These are phyloP conservation scores for Enoplosus armatus DNA, from an alignment of 2,797 vertebrate species.

Conservation along the genomic window DNA sequence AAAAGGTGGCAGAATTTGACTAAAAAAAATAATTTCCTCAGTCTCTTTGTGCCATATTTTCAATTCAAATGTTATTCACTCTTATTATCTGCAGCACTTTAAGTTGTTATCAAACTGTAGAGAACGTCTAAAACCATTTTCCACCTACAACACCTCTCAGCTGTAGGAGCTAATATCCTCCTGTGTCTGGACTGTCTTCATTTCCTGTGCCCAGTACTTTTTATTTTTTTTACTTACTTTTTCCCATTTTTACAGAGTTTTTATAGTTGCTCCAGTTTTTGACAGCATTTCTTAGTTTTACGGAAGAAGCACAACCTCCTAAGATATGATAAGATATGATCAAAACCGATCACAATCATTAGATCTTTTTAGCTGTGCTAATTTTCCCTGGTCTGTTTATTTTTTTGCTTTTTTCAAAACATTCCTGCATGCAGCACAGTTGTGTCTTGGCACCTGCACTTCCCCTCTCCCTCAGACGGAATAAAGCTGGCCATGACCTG, in stretches of 20 bases:
- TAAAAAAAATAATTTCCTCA: neutral
- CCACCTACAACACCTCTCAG: slow-evolving; percentile 25
- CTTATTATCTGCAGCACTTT: slow-evolving; percentile 31
- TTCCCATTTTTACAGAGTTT: neutral
- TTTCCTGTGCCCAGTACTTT: slow-evolving; percentile 40
- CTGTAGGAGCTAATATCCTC: slow-evolving; percentile 40
- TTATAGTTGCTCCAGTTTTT: slow-evolving; percentile 4
- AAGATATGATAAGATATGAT: neutral
- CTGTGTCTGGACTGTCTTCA: slow-evolving; percentile 43
- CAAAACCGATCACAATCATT: neutral
- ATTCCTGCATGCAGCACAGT: slow-evolving; percentile 50
- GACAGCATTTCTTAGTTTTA: neutral
- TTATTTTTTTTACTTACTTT: slow-evolving; percentile 11
- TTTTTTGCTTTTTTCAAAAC: slow-evolving; percentile 20
- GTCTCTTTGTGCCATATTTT: slow-evolving; percentile 19
- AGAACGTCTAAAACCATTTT: slow-evolving; percentile 39
- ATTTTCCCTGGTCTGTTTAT: neutral
- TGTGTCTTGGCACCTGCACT: slow-evolving; percentile 69
- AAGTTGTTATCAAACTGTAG: slow-evolving; percentile 28
- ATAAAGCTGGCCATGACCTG: slow-evolving; percentile 72
- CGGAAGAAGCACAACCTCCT: neutral
- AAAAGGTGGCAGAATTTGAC: neutral
- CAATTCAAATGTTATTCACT: slow-evolving; percentile 22
- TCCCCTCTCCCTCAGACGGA: slow-evolving; percentile 53
- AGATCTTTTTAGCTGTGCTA: neutral